Evolutionary conservation across 2,888 invertebrate species (phyloP).

Genomic region (Tinea trinotella): DNA sequence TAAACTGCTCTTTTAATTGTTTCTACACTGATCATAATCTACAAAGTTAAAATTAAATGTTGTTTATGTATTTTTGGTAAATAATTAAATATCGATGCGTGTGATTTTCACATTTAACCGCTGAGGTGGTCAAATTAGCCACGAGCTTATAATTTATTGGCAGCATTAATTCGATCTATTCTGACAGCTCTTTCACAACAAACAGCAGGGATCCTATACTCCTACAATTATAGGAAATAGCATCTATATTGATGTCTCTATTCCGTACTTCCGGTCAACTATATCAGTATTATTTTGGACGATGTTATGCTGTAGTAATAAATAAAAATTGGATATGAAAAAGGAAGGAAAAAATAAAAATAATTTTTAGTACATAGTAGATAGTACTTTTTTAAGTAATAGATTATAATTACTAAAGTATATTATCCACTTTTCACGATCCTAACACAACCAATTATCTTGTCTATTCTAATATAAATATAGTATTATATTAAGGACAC

Average conservation of each 20-base stretch:
- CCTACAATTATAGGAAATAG: constrained; percentile 43
- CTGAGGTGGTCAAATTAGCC: constrained; percentile 36
- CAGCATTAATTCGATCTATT: constrained; percentile 49
- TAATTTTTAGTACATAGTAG: no score
- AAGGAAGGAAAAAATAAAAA: no score
- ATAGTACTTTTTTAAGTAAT: no score
- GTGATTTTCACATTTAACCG: background rate
- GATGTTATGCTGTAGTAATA: background rate
- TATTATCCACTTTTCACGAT: no score
- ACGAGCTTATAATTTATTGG: constrained; percentile 28
- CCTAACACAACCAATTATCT: no score
- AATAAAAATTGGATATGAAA: no score
- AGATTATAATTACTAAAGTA: no score
- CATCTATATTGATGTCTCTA: constrained; percentile 53
- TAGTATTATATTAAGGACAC: no score
- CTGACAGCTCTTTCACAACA: constrained; percentile 65
- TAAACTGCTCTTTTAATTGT: no score
- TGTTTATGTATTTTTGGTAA: background rate
- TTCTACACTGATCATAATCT: no score
- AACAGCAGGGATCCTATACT: constrained; percentile 55
- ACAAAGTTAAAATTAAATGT: no score
- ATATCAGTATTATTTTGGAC: constrained; percentile 2
- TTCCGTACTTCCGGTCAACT: constrained; percentile 43
- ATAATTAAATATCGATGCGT: background rate
- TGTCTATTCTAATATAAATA: no score